phyloP scores from a whole-genome alignment of 2,113 vertebrate genomes.

The Mugil cephalus region DNA sequence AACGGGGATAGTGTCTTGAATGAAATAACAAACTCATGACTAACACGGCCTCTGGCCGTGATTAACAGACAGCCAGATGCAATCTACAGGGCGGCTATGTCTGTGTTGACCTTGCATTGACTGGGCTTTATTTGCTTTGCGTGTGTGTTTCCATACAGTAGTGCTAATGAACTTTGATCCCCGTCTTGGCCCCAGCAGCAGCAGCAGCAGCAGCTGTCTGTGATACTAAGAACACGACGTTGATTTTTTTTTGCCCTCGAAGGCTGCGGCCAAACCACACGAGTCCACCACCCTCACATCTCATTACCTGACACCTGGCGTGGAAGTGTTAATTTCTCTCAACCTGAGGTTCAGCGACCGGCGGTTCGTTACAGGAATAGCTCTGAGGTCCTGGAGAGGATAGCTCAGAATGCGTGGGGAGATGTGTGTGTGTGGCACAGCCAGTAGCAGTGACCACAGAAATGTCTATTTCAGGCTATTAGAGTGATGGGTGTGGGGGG shows the following conservation, averaged over 20 bases:
- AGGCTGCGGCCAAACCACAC: background rate
- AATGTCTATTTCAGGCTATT: constrained; percentile 63
- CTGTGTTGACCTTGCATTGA: constrained; percentile 11
- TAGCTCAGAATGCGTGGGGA: constrained; percentile 9
- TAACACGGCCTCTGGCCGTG: constrained; percentile 21
- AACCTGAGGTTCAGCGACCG: constrained; percentile 54
- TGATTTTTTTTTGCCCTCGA: constrained; percentile 49
- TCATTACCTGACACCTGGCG: background rate
- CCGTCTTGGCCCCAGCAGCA: constrained; percentile 44
- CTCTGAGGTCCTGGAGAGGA: constrained; percentile 14
- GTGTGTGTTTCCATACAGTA: constrained; percentile 45
- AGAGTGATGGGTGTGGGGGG: constrained; percentile 45
- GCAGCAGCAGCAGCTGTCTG: constrained; percentile 43
- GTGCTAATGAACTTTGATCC: constrained; percentile 78
- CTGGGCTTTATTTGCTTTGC: constrained; percentile 35
- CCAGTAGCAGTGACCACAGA: constrained; percentile 25
- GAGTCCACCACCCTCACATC: constrained; percentile 5
- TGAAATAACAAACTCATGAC: constrained; percentile 59
- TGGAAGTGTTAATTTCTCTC: constrained; percentile 43
- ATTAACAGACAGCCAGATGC: constrained; percentile 50
- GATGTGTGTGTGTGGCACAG: constrained; percentile 19
- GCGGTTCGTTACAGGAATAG: constrained; percentile 45
- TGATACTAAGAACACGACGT: constrained; percentile 53
- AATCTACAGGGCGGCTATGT: constrained; percentile 2
- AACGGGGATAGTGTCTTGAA: constrained; percentile 28